phyloP scores from a whole-genome alignment of 2,113 vertebrate species.

The Pygoscelis adeliae region DNA sequence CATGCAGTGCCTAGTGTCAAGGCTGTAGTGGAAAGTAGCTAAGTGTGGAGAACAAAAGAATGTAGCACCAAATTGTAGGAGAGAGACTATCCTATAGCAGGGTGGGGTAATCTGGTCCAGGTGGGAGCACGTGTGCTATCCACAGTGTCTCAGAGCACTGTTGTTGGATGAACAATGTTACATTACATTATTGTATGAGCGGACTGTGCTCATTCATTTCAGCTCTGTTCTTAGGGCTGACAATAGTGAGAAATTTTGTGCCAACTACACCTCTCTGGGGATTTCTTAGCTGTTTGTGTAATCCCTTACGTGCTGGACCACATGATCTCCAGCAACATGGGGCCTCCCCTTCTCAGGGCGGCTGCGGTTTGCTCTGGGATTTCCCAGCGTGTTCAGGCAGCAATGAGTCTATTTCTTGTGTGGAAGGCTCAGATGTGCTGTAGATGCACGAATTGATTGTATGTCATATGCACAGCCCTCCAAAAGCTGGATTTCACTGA shows the following conservation, averaged over 20 bases:
- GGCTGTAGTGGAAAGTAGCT: background rate
- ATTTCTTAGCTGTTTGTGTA: background rate
- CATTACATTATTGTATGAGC: background rate
- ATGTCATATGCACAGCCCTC: background rate
- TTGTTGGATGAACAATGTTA: background rate
- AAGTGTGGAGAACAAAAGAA: background rate
- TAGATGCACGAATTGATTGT: background rate
- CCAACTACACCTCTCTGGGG: background rate
- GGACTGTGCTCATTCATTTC: background rate
- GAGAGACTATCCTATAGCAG: background rate
- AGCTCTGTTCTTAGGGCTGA: background rate
- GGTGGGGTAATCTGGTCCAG: background rate
- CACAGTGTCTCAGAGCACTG: background rate
- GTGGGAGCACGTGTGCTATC: background rate
- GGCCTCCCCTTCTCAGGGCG: background rate
- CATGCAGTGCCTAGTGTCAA: background rate
- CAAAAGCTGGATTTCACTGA: background rate
- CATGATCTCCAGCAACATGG: background rate
- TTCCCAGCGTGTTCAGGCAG: background rate
- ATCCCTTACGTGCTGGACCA: background rate
- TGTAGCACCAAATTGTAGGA: background rate
- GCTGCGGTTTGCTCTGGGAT: background rate
- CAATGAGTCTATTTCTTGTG: background rate
- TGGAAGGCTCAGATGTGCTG: background rate
- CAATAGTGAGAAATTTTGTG: background rate